Percentiles rank a stretch among this genome's conserved stretches.
phyloP scores from a whole-genome alignment of 2,113 vertebrate species.

The Centropus bengalensis region DNA sequence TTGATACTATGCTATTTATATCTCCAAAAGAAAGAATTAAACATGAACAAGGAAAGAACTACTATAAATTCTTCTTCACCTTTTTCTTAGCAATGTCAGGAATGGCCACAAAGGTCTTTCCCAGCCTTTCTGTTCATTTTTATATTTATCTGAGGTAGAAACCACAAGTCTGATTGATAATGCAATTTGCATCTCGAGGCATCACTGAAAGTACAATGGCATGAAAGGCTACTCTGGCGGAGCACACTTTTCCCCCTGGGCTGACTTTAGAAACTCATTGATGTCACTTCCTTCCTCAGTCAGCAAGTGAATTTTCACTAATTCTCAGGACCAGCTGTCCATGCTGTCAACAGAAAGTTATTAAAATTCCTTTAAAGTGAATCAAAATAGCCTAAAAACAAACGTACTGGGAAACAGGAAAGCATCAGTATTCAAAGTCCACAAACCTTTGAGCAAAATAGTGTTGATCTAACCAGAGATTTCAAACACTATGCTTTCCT shows the following conservation, averaged over 20 bases:
- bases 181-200: constrained; percentile 77
- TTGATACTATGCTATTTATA: not conserved
- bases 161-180: constrained; percentile 74
- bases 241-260: constrained; percentile 70
- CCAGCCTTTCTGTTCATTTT: not conserved
- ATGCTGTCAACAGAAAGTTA: constrained; percentile 85
- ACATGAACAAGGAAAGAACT: not conserved
- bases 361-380: constrained; percentile 89
- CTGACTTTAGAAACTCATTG: constrained; percentile 82
- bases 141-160: constrained; percentile 69
- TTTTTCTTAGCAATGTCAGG: constrained; percentile 28
- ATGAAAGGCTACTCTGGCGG: constrained; percentile 78
- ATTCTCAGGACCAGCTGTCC: constrained; percentile 86
- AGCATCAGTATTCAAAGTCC: constrained; percentile 88
- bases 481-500: constrained; percentile 75
- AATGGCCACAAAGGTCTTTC: constrained; percentile 30
- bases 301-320: constrained; percentile 84
- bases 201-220: constrained; percentile 73
- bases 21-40: not conserved
- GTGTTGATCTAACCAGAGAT: constrained; percentile 83
- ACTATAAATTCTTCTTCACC: not conserved
- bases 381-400: constrained; percentile 87
- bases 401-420: constrained; percentile 85
- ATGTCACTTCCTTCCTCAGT: constrained; percentile 87
- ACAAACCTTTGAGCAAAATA: constrained; percentile 84